Percentiles rank a stretch among this genome's conserved stretches.
Evolutionary conservation across 2,797 vertebrate species (phyloP).

Genomic region (Lagodon rhomboides): DNA sequence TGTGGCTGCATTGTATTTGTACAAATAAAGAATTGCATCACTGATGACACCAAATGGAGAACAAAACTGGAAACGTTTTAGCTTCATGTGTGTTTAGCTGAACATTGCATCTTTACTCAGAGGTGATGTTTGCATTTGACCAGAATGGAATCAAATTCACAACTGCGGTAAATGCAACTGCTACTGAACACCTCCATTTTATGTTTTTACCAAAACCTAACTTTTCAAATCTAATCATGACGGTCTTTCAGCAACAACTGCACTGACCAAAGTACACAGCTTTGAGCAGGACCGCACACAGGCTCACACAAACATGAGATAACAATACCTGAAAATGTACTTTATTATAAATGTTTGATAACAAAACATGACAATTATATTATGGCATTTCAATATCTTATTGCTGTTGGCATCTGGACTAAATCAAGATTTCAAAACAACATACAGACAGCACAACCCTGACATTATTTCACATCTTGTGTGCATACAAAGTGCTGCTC

Average conservation of each 20-base stretch:
- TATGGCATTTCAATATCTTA: background rate
- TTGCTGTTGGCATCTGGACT: background rate
- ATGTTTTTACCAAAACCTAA: background rate
- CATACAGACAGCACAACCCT: background rate
- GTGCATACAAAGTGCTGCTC: background rate
- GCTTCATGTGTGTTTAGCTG: background rate
- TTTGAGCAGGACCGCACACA: background rate
- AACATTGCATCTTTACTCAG: background rate
- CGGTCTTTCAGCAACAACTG: background rate
- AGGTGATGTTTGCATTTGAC: background rate
- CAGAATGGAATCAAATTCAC: no score
- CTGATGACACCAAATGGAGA: constrained; percentile 11
- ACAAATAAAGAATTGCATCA: constrained; percentile 56
- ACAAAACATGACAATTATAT: constrained; percentile 26
- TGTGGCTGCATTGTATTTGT: constrained; percentile 48
- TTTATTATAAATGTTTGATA: constrained; percentile 21
- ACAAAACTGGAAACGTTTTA: background rate
- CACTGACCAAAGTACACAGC: background rate
- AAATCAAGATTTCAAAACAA: constrained; percentile 11
- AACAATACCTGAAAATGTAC: background rate
- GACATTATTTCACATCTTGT: background rate
- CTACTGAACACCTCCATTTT: no score
- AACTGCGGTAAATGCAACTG: background rate
- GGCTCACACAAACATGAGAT: background rate
- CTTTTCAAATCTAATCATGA: background rate